These are phyloP conservation scores for Tuta absoluta DNA, from an alignment of 2,888 invertebrate species.

Conservation along the genomic window DNA sequence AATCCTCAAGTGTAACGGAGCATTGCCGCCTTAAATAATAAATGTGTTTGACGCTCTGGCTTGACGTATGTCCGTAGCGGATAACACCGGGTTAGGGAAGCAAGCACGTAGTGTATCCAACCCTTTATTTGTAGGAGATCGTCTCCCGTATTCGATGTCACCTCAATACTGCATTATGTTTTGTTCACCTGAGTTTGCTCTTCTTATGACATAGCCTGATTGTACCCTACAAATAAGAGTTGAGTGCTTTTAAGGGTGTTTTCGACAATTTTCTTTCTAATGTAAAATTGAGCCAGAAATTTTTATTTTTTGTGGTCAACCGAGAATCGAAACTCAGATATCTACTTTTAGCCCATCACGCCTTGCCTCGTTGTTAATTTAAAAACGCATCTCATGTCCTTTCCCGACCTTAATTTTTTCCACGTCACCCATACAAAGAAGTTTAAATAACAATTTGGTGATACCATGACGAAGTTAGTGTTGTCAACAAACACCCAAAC, in stretches of 20 bases:
- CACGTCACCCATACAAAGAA: conserved; percentile 21
- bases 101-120: conserved; percentile 1
- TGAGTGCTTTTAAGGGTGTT: background rate
- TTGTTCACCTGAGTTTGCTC: background rate
- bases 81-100: background rate
- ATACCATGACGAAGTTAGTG: conserved; percentile 57
- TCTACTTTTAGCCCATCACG: background rate
- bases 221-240: background rate
- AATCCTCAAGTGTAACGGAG: conserved; percentile 7
- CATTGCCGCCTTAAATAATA: conserved; percentile 3
- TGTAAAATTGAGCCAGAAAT: background rate
- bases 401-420: background rate
- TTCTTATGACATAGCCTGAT: background rate
- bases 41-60: background rate
- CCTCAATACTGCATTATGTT: background rate
- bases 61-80: background rate
- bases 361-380: background rate
- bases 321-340: too few relatives aligned
- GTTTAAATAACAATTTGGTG: conserved; percentile 40
- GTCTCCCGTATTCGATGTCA: background rate
- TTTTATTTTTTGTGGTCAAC: background rate
- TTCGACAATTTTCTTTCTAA: background rate
- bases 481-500: conserved; percentile 74
- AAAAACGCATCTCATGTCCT: background rate
- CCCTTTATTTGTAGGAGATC: background rate